Evolutionary conservation across 1,140 invertebrate genomes (phyloP).

Genomic region (Hyposmocoma kahamanoa): DNA sequence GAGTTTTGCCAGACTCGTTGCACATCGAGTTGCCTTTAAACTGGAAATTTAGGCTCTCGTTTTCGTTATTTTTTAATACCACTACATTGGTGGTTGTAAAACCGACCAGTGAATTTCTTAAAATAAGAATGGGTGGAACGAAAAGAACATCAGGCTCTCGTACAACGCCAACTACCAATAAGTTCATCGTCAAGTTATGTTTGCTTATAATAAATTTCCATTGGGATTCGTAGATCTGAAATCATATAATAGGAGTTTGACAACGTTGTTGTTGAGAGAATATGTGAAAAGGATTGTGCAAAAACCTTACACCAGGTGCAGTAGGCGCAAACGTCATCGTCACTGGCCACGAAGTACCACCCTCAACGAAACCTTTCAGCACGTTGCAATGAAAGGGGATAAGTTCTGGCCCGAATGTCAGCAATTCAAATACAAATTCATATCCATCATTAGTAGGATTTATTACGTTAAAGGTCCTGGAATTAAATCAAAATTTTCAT

Average conservation of each 20-base stretch:
- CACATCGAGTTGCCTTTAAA: slow-evolving; percentile 62
- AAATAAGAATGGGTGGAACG: slow-evolving; percentile 49
- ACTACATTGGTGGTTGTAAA: slow-evolving; percentile 42
- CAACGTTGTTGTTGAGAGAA: too few species aligned
- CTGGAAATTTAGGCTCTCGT: slow-evolving; percentile 46
- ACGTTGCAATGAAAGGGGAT: slow-evolving; percentile 56
- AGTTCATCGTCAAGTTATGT: slow-evolving; percentile 36
- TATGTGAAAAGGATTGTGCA: slow-evolving; percentile 3
- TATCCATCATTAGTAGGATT: slow-evolving; percentile 56
- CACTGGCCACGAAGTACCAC: slow-evolving; percentile 50
- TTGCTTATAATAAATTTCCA: slow-evolving; percentile 55
- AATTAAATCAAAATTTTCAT: slow-evolving; percentile 17
- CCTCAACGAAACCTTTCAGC: slow-evolving; percentile 55
- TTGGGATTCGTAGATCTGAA: slow-evolving; percentile 53
- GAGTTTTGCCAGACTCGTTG: slow-evolving; percentile 53
- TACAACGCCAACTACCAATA: slow-evolving; percentile 52
- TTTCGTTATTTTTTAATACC: slow-evolving; percentile 51
- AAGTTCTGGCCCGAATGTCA: slow-evolving; percentile 23
- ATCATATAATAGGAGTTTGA: not conserved
- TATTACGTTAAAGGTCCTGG: slow-evolving; percentile 48
- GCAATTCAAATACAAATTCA: slow-evolving; percentile 60
- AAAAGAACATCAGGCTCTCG: slow-evolving; percentile 55
- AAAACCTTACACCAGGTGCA: slow-evolving; percentile 46
- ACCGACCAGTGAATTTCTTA: slow-evolving; percentile 55
- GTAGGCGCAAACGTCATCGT: slow-evolving; percentile 60